These are phyloP conservation scores for Diplodus sargus DNA, from an alignment of 2,797 vertebrate species.

Conservation along the genomic window DNA sequence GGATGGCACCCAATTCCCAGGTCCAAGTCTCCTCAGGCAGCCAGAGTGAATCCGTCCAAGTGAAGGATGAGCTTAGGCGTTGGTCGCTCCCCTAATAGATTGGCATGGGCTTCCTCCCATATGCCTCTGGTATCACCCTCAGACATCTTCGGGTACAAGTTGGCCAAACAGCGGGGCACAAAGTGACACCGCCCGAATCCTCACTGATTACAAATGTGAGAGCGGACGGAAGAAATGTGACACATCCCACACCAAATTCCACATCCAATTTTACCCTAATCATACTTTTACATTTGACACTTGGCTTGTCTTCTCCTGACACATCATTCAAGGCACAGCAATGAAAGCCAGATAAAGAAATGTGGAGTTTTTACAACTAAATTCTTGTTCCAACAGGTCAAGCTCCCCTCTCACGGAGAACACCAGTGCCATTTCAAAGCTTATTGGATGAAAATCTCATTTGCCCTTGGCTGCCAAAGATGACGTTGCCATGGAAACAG, in stretches of 20 bases:
- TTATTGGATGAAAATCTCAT: constrained; percentile 86
- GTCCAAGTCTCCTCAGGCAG: constrained; percentile 81
- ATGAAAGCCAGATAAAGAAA: constrained; percentile 8
- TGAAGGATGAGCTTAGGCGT: constrained; percentile 79
- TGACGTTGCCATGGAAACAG: constrained; percentile 96
- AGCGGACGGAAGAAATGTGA: constrained; percentile 22
- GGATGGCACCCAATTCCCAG: constrained; percentile 83
- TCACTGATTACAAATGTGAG: constrained; percentile 49
- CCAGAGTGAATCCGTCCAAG: constrained; percentile 77
- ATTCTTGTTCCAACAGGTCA: constrained; percentile 81
- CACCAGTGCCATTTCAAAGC: constrained; percentile 80
- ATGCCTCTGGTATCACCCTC: constrained; percentile 73
- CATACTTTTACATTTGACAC: neutral
- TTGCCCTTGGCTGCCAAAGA: constrained; percentile 89
- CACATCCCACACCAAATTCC: constrained; percentile 29
- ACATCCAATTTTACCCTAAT: constrained; percentile 1
- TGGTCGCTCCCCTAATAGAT: constrained; percentile 76
- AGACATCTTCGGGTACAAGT: constrained; percentile 64
- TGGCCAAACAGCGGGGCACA: constrained; percentile 54
- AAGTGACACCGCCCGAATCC: constrained; percentile 48
- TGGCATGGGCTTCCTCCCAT: constrained; percentile 72
- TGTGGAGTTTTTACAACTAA: constrained; percentile 50
- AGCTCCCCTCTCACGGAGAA: constrained; percentile 79
- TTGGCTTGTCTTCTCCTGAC: neutral
- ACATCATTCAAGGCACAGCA: constrained; percentile 12